Evolutionary conservation across 2,888 invertebrate genomes (phyloP), one percentile per base, ranked within the genome.

Genomic region (Tanypteryx hageni): DNA sequence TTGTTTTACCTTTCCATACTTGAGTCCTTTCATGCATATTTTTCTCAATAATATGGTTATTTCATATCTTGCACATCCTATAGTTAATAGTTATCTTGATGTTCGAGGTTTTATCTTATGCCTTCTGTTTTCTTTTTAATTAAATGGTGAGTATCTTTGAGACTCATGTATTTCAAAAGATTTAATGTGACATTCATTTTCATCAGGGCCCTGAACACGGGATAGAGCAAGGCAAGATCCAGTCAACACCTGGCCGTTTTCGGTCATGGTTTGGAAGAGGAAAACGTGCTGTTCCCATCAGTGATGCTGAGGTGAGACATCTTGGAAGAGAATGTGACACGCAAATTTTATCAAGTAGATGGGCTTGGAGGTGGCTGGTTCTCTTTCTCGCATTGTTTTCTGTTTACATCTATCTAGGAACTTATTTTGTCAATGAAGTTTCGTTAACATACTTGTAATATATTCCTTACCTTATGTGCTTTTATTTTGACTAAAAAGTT

Each of bases 301-400:
- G 86, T 27, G 89, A 89, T 68, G 89, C 44, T 68, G 89, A 89
- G 89, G 89, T 89, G 89, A 89, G 89, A 13, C 89, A 89, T n/a
- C 89, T 9, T 89, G 22, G 64, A 61, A 68, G 18, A 64, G 64
- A 89, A 64, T n/a, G n/a, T 64, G 11, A 18, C 44, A 64, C 44
- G 64, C 64, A 68, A 68, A 18, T 64, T 89, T 44, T 22, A 11
- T 64, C 18, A 18, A 31, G 27, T 56, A 68, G 44, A 61, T 31
- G 27, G 58, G 61, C 89, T 44, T n/a, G 27, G 64, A 31, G 31
- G 10, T 89, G 44, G 64, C 64, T 89, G 16, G n/a, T 89, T 64
- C 89, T 64, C n/a, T 44, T 64, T 56, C 11, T 89, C 8, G n/a
- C 64, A 16, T 0, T 89, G 8, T 8, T 61, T 11, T 58, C 64